Base-by-base conservation (phyloP, 2,888 invertebrate species). In the Deroplatys truncata region DNA sequence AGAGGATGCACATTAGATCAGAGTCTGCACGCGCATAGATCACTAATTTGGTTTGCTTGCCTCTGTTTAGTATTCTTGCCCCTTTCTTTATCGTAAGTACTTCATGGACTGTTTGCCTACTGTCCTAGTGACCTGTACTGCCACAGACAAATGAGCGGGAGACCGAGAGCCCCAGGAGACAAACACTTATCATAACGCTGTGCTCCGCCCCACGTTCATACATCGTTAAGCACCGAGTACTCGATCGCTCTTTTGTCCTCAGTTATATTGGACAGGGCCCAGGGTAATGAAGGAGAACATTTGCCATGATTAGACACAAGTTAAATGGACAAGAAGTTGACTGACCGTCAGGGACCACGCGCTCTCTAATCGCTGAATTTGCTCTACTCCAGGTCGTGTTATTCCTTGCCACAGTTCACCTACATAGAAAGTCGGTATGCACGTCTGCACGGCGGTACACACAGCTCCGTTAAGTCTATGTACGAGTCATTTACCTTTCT, bases 311-410 rank as follows among this genome's bases (percentile, higher is more conserved):
- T 86, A 86, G 49, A 86, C 86, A 28, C 86, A 86, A 29, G 86
- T 86, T 86, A 86, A 86, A 86, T 86, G 82, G 86, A 86, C 86
- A 86, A 86, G 86, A 86, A 86, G 86, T 86, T 82, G 86, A 72
- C 49, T 72, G 86, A 56, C 86, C 29, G 25, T 5, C 56, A 72
- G 56, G 20, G 20, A 72, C 56, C 56, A 72, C 16, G 56, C 56
- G 56, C 56, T 72, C 56, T 72, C 56, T 20, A 72, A 43, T 72
- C 20, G 56, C 56, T 72, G 56, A 72, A 25, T 72, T 72, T 72
- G 20, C 20, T 72, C 56, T 72, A 72, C 56, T 20, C 10, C 56
- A 16, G 20, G 56, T 72, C 5, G 56, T 20, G 56, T 25, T 72
- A 72, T 25, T 20, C 20, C 56, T 4, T 20, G 10, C 43, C 43